Conservation (phyloP, 2,888 invertebrate genomes). For the Mimachlamys varia region DNA sequence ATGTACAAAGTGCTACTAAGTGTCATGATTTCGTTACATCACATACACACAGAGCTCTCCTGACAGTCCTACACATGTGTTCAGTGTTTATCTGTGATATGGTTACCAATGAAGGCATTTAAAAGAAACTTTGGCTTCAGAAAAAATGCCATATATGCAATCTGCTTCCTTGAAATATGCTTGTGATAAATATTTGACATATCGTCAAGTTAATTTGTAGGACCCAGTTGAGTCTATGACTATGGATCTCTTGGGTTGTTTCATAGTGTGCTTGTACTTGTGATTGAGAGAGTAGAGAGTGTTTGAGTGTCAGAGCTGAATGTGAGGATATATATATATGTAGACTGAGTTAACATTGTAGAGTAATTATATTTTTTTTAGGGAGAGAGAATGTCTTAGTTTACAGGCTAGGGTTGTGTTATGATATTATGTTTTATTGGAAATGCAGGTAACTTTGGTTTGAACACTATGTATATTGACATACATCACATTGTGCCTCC, state of each 20-base stretch:
- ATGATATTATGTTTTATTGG: neutral
- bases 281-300: neutral
- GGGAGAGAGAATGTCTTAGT: neutral
- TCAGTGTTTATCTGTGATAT: neutral
- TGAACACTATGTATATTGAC: neutral
- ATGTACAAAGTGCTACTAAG: neutral
- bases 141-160: neutral
- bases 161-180: neutral
- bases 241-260: neutral
- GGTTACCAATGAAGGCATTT: neutral
- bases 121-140: neutral
- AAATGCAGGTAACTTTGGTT: too few relatives aligned
- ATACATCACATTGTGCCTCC: neutral
- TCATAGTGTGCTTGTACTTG: neutral
- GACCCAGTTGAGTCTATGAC: neutral
- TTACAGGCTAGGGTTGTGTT: too few relatives aligned
- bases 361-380: neutral
- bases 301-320: neutral
- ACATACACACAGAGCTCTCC: neutral
- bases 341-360: neutral
- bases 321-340: neutral
- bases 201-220: neutral
- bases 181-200: neutral
- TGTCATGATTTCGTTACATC: neutral
- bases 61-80: neutral